Percentiles rank a stretch among this genome's conserved stretches.
Conservation (phyloP, 2,888 invertebrate genomes). For the Tachina grossa region DNA sequence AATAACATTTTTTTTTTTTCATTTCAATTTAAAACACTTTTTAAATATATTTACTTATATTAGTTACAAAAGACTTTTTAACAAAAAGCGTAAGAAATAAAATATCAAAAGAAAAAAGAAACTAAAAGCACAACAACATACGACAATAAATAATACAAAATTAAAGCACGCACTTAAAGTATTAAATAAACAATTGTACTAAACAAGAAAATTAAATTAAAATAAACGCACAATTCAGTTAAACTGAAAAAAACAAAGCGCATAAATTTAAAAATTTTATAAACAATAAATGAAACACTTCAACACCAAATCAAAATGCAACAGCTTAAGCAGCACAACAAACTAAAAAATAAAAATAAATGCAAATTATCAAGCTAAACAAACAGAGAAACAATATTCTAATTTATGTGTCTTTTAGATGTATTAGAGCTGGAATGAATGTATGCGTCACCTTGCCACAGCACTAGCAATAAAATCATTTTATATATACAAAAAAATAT, state of each 20-base stretch:
- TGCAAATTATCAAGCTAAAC: background rate
- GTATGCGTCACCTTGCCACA: constrained; percentile 59
- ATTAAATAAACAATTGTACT: constrained; percentile 32
- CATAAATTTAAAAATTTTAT: background rate
- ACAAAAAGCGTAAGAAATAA: constrained; percentile 34
- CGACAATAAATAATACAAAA: constrained; percentile 56
- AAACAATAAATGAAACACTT: constrained; percentile 6
- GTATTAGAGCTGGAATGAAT: constrained; percentile 58
- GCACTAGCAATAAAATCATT: background rate
- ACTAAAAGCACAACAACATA: constrained; percentile 46
- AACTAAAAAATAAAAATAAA: constrained; percentile 20
- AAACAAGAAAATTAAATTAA: background rate
- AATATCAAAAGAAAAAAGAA: constrained; percentile 14
- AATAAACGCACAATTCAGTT: constrained; percentile 51
- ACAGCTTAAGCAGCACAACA: constrained; percentile 51
- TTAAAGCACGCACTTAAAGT: constrained; percentile 23
- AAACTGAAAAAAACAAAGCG: constrained; percentile 23
- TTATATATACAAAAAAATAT: too few species aligned
- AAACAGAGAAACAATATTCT: constrained; percentile 29
- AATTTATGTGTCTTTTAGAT: constrained; percentile 64
- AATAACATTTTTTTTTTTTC: background rate
- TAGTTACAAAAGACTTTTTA: constrained; percentile 49
- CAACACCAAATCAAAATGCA: constrained; percentile 44
- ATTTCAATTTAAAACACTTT: constrained; percentile 3
- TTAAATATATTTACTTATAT: constrained; percentile 36